Evolutionary conservation across 2,113 vertebrate genomes (phyloP).

Genomic region (Epinephelus cyanopodus): DNA sequence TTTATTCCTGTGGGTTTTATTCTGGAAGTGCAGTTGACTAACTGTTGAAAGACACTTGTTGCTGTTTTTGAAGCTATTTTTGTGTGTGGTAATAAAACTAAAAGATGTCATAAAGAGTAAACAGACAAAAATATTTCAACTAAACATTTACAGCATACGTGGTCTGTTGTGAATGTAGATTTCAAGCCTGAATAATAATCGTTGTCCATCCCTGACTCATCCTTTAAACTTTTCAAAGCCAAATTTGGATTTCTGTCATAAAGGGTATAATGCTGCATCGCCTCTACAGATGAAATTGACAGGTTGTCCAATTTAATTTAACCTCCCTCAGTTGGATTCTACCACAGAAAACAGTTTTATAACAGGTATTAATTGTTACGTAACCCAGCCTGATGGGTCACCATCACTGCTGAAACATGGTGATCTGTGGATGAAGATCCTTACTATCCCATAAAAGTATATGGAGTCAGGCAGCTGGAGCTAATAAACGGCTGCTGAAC

Average conservation of each 20-base stretch:
- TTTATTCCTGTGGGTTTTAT: too few species aligned
- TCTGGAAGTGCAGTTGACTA: too few species aligned
- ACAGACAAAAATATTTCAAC: too few species aligned
- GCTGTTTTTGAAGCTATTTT: too few species aligned
- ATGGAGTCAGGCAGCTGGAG: slow-evolving; percentile 76
- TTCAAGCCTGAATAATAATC: too few species aligned
- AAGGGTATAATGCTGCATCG: background rate
- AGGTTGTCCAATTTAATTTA: background rate
- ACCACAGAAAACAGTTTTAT: background rate
- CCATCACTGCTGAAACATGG: slow-evolving; percentile 22
- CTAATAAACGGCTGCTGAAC: slow-evolving; percentile 80
- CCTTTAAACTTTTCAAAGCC: too few species aligned
- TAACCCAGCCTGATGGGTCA: slow-evolving; percentile 29
- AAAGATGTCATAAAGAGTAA: too few species aligned
- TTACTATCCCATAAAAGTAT: slow-evolving; percentile 75
- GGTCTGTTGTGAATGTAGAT: too few species aligned
- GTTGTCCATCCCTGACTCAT: too few species aligned
- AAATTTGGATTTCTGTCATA: background rate
- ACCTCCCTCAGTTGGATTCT: background rate
- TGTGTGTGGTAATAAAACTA: too few species aligned
- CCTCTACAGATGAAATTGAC: background rate
- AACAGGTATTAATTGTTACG: slow-evolving; percentile 27
- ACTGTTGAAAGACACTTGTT: too few species aligned
- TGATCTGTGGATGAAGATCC: slow-evolving; percentile 69
- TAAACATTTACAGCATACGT: too few species aligned